Conservation (phyloP, 2,888 invertebrate species). For the Pilophorus perplexus region DNA sequence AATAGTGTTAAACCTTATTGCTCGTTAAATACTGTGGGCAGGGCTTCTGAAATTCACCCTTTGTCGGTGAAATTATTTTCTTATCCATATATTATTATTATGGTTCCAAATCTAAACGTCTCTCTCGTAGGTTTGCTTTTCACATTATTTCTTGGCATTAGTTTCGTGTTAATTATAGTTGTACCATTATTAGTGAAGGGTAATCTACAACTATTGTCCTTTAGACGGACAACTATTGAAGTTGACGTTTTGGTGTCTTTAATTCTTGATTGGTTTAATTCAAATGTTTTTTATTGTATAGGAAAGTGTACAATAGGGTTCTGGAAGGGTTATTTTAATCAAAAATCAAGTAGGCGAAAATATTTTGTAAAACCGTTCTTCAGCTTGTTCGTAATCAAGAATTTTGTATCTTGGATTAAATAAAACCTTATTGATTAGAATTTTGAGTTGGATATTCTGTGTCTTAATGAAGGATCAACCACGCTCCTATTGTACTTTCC, state of each 20-base stretch:
- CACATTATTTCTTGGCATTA: neutral
- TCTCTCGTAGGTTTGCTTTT: conserved; percentile 17
- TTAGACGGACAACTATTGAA: neutral
- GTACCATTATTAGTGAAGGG: neutral
- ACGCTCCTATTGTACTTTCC: conserved; percentile 14
- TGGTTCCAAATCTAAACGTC: conserved; percentile 9
- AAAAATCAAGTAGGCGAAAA: conserved; percentile 68
- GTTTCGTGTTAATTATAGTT: conserved; percentile 8
- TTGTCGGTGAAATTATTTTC: conserved; percentile 13
- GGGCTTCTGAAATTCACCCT: neutral
- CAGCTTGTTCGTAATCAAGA: conserved; percentile 41
- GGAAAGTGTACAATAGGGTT: conserved; percentile 73
- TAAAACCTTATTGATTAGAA: conserved; percentile 38
- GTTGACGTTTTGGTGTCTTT: neutral
- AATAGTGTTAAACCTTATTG: conserved; percentile 15
- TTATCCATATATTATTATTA: conserved; percentile 14
- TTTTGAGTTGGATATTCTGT: conserved; percentile 14
- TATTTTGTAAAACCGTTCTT: conserved; percentile 43
- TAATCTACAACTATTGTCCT: neutral
- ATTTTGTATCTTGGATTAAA: conserved; percentile 45
- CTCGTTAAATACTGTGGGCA: conserved; percentile 1
- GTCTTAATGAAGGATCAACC: neutral
- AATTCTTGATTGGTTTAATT: neutral
- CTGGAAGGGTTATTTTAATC: conserved; percentile 79
- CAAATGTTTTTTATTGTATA: conserved; percentile 55